Conservation (phyloP, 1,140 invertebrate species). For the Rhyacophila brunnea region DNA sequence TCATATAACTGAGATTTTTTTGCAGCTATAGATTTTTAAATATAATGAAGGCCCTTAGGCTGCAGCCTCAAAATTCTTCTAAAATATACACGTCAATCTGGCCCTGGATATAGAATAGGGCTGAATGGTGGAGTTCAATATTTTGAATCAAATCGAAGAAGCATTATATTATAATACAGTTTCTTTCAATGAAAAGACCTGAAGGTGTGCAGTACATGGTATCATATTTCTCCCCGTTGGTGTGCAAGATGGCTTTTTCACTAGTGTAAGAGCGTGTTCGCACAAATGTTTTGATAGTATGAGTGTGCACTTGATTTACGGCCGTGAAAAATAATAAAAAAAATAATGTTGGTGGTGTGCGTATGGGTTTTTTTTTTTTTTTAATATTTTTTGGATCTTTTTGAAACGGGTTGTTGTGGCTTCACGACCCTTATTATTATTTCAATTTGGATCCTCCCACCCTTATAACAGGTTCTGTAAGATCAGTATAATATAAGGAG, state of each 20-base stretch:
- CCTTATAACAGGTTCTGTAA: neutral
- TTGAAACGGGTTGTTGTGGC: neutral
- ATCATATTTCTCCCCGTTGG: slow-evolving; percentile 12
- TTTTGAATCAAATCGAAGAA: too few relatives aligned
- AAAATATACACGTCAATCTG: too few relatives aligned
- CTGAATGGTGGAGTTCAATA: too few relatives aligned
- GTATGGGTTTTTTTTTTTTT: neutral
- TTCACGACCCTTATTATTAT: slow-evolving; percentile 5
- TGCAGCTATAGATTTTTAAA: too few relatives aligned
- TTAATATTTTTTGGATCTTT: neutral
- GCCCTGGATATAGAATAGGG: too few relatives aligned
- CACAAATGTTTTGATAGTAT: neutral
- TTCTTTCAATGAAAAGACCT: neutral
- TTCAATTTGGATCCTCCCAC: slow-evolving; percentile 7
- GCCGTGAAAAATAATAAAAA: neutral
- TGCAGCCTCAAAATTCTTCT: too few relatives aligned
- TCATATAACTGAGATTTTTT: too few relatives aligned
- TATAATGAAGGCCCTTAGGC: too few relatives aligned
- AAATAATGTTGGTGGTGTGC: neutral
- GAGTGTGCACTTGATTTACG: slow-evolving; percentile 3
- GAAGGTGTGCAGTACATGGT: slow-evolving; percentile 14
- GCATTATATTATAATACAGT: too few relatives aligned
- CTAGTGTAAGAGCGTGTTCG: neutral
- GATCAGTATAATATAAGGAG: too few relatives aligned
- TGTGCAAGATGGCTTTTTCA: neutral